These are phyloP conservation scores for Fregetta grallaria DNA, from an alignment of 2,113 vertebrate species.

Conservation along the genomic window DNA sequence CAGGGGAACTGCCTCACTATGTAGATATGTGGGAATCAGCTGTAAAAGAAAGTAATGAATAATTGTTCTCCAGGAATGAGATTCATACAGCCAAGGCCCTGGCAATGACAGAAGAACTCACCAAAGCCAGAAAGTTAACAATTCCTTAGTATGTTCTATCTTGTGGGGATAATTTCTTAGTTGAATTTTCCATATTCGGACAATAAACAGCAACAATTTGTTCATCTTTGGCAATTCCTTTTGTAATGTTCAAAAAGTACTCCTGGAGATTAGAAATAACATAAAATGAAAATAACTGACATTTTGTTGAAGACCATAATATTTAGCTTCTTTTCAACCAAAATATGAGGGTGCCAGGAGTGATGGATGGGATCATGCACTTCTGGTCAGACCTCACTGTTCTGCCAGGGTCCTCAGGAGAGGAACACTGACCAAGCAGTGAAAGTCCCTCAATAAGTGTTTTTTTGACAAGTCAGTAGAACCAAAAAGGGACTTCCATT, in stretches of 20 bases:
- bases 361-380: background rate
- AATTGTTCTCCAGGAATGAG: background rate
- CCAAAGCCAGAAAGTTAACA: background rate
- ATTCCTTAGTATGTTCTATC: background rate
- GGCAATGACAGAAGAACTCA: background rate
- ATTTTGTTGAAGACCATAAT: background rate
- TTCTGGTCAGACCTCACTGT: background rate
- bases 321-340: background rate
- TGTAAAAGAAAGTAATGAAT: slow-evolving; percentile 3
- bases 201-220: background rate
- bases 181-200: background rate
- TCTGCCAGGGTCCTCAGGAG: background rate
- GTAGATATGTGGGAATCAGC: background rate
- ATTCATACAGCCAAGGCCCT: background rate
- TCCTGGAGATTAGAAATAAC: slow-evolving; percentile 41
- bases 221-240: slow-evolving; percentile 28
- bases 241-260: slow-evolving; percentile 17
- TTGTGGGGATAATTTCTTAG: background rate
- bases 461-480: background rate
- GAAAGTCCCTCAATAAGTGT: background rate
- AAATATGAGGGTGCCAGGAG: background rate
- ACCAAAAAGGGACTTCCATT: background rate
- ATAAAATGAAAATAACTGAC: slow-evolving; percentile 9
- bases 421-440: background rate
- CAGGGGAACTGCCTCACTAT: background rate